Evolutionary conservation across 2,797 vertebrate genomes (phyloP), one percentile per base, ranked within the genome.

Genomic region (Anomalospiza imberbis): DNA sequence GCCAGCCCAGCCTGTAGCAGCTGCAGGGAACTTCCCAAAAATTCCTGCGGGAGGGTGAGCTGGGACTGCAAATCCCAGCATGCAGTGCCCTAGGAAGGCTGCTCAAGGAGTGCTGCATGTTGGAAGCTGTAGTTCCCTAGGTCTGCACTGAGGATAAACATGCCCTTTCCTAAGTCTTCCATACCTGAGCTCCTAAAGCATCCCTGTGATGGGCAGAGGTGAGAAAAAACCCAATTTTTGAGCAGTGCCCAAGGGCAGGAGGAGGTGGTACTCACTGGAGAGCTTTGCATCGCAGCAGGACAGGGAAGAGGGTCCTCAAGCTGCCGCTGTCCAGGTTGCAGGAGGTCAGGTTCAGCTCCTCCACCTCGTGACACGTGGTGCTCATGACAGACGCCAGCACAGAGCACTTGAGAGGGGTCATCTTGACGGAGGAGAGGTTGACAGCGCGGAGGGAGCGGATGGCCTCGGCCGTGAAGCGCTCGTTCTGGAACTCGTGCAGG

Each of bases 401-500:
- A 0, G 98, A 98, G 97, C 99, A 99, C 93, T 99, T 99, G 71
- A 99, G 98, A 3, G 99, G 98, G 1, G 99, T 99, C 99, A 99
- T 99, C 60, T 98, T 98, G 88, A 99, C 97, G 0, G 98, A 98
- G 2, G 97, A 96, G 77, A 99, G 98, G 83, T 98, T 96, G 96
- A 99, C 97, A 48, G 93, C 83, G 67, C 96, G 98, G 74, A 99
- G 98, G n/a, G 98, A 98, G 65, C 97, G 95, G 76, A 99, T 44
- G 66, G 99, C 98, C 93, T 99, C 98, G 0, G 98, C 98, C 0
- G 99, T 98, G 94, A 99, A 98, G 72, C 98, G 97, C 80, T 99
- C 98, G 32, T 99, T 99, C 97, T 99, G 99, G 96, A 99, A 99
- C 98, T 99, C 99, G 0, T 99, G 99, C 36, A 99, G 98, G 68